phyloP scores from a whole-genome alignment of 2,888 invertebrate species.

The Heteropelma amictum region DNA sequence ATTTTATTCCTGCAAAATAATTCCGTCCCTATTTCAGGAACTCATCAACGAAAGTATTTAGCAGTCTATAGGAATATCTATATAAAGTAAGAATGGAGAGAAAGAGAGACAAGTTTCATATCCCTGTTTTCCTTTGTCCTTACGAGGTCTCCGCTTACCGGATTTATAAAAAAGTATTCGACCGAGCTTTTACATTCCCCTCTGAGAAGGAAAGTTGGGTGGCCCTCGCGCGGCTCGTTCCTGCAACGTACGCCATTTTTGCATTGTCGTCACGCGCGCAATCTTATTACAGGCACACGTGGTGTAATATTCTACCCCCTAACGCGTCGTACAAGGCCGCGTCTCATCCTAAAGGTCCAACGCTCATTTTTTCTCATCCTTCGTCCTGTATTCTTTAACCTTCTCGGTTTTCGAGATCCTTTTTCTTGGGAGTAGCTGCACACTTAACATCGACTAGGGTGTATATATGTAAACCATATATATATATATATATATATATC shows the following conservation, averaged over 20 bases:
- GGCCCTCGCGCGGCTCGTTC: slow-evolving; percentile 24
- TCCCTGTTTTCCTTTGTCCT: neutral
- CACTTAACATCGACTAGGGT: neutral
- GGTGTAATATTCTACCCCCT: slow-evolving; percentile 74
- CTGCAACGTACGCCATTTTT: slow-evolving; percentile 65
- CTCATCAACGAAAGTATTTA: too few relatives aligned
- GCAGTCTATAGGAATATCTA: too few relatives aligned
- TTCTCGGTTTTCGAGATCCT: neutral
- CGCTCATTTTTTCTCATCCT: slow-evolving; percentile 13
- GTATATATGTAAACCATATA: too few relatives aligned
- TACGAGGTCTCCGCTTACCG: neutral
- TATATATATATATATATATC: too few relatives aligned
- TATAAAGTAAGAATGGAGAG: too few relatives aligned
- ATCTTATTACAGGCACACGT: slow-evolving; percentile 76
- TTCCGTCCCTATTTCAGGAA: too few relatives aligned
- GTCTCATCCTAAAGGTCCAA: slow-evolving; percentile 10
- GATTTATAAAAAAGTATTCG: slow-evolving; percentile 10
- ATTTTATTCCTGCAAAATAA: too few relatives aligned
- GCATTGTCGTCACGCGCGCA: slow-evolving; percentile 76
- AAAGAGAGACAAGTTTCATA: neutral
- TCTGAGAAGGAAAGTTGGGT: neutral
- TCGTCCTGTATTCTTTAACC: neutral
- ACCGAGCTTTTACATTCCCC: neutral
- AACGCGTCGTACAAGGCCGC: slow-evolving; percentile 48
- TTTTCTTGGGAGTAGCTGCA: neutral